phyloP scores from a whole-genome alignment of 2,113 vertebrate genomes.

The Chrysemys picta region DNA sequence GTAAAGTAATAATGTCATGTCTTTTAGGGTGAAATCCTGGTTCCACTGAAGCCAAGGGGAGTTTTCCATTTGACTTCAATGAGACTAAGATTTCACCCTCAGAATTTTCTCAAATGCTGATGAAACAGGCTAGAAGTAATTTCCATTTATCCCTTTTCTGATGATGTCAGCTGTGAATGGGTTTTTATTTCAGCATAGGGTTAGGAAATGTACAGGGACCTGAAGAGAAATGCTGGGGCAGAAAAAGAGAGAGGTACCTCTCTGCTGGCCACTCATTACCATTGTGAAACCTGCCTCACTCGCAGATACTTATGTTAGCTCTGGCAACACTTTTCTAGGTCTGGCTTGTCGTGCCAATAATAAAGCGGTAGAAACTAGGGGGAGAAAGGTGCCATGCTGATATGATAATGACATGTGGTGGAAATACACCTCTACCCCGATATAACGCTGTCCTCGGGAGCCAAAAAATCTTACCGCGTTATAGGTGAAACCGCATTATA shows the following conservation, averaged over 20 bases:
- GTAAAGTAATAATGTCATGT: background rate
- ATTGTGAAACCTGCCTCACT: background rate
- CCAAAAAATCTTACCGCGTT: too few relatives aligned
- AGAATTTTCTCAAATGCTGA: background rate
- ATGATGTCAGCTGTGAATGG: background rate
- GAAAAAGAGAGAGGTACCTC: background rate
- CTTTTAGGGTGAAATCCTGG: background rate
- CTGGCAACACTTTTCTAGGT: accelerated
- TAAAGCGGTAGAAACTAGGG: accelerated
- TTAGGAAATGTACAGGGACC: accelerated
- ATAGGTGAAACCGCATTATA: too few relatives aligned
- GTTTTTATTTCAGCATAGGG: background rate
- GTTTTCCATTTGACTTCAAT: accelerated
- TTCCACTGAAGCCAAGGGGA: background rate
- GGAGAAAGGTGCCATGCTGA: background rate
- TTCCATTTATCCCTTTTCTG: background rate
- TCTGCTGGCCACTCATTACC: background rate
- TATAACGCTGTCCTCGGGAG: too few relatives aligned
- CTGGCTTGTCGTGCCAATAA: background rate
- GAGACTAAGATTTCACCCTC: background rate
- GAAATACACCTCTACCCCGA: background rate
- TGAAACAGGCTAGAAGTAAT: background rate
- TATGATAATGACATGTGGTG: accelerated
- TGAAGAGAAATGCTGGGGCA: background rate
- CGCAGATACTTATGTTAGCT: background rate